phyloP scores from a whole-genome alignment of 2,888 invertebrate genomes.

The Mimachlamys varia region DNA sequence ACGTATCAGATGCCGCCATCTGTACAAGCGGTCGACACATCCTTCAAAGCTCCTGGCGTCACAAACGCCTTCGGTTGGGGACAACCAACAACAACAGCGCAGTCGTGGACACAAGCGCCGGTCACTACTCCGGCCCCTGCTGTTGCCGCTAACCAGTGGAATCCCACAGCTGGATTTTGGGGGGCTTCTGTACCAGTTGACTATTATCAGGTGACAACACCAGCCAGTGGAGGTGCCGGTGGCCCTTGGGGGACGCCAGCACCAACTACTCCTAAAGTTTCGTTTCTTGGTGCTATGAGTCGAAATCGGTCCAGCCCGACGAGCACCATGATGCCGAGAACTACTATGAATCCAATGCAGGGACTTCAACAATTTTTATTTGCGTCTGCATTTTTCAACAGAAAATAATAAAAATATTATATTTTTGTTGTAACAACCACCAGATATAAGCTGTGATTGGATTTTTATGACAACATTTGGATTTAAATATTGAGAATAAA shows the following conservation, averaged over 20 bases:
- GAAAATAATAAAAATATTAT: not conserved
- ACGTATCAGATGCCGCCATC: not conserved
- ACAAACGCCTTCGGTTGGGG: not conserved
- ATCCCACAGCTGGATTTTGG: not conserved
- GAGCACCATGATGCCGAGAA: not conserved
- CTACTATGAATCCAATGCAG: not conserved
- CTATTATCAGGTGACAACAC: not conserved
- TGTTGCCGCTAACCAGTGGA: not conserved
- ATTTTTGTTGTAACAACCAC: not conserved
- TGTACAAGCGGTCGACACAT: not conserved
- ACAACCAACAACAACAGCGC: not conserved
- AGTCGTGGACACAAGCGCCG: not conserved
- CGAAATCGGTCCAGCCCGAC: not conserved
- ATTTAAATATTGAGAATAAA: not conserved
- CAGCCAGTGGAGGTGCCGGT: not conserved
- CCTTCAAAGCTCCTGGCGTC: not conserved
- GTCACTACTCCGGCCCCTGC: not conserved
- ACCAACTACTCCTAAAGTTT: not conserved
- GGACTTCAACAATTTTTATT: not conserved
- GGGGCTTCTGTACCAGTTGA: not conserved
- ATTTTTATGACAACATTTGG: not conserved
- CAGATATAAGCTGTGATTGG: not conserved
- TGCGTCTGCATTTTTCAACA: not conserved
- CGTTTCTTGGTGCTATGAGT: slow-evolving; percentile 8
- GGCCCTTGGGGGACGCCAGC: not conserved